These are phyloP conservation scores for Pavo muticus DNA, from an alignment of 2,113 vertebrate genomes.

Conservation along the genomic window DNA sequence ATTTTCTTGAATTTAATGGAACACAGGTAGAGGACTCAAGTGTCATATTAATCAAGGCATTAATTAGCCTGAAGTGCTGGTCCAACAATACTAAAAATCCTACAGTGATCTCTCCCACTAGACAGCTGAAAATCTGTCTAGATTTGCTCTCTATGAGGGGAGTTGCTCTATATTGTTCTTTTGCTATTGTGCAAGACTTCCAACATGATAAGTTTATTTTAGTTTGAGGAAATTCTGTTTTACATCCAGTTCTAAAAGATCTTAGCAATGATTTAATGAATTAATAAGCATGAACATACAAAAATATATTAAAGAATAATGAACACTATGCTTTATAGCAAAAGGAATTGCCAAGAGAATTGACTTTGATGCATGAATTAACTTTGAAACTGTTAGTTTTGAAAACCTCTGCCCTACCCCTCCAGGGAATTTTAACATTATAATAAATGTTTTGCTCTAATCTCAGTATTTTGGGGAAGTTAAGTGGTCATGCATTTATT, in stretches of 20 bases:
- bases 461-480: slow-evolving; percentile 13
- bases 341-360: slow-evolving; percentile 46
- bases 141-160: background rate
- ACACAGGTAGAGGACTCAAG: background rate
- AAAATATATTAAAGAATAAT: slow-evolving; percentile 54
- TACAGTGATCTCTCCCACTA: background rate
- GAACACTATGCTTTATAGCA: slow-evolving; percentile 38
- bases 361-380: slow-evolving; percentile 17
- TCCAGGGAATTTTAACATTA: slow-evolving; percentile 26
- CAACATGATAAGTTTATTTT: background rate
- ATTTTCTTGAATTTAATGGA: background rate
- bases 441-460: background rate
- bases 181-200: background rate
- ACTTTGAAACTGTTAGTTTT: slow-evolving; percentile 48
- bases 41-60: background rate
- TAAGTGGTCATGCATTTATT: slow-evolving; percentile 22
- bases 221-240: background rate
- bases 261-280: slow-evolving; percentile 57
- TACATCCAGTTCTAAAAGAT: slow-evolving; percentile 6
- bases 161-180: background rate
- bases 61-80: background rate
- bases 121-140: background rate
- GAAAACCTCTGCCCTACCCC: slow-evolving; percentile 55
- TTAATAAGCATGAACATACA: slow-evolving; percentile 52
- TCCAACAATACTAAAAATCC: background rate